phyloP scores from a whole-genome alignment of 35 echinoderm and acorn worm species.

The Amphiura filiformis region DNA sequence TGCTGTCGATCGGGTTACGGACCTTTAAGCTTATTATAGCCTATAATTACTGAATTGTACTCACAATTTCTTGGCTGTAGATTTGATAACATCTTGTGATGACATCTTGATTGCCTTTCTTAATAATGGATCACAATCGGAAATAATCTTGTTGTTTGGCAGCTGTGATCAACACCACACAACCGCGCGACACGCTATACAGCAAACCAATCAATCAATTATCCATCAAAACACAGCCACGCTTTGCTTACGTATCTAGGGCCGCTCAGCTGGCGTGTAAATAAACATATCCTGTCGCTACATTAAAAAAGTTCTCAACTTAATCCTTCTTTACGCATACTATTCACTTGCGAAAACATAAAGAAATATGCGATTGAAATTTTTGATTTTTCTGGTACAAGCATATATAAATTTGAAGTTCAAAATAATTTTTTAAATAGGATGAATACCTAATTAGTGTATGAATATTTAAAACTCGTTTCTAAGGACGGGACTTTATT shows the following conservation, averaged over 20 bases:
- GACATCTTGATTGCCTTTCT: conserved; percentile 41
- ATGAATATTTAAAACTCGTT: not conserved
- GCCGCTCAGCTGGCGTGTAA: not conserved
- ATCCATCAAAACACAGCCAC: not conserved
- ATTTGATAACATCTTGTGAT: conserved; percentile 89
- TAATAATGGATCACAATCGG: conserved; percentile 2
- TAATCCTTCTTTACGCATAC: not conserved
- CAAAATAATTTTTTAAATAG: not conserved
- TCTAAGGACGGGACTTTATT: not conserved
- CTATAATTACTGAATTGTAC: conserved; percentile 21
- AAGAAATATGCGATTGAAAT: not conserved
- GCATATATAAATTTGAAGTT: not conserved
- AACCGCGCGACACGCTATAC: not conserved
- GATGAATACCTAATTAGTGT: not conserved
- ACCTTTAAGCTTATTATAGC: not conserved
- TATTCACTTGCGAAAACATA: no score
- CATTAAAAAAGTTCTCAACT: not conserved
- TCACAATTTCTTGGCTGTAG: conserved; percentile 87
- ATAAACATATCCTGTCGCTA: not conserved
- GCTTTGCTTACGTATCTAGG: not conserved
- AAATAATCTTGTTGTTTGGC: conserved; percentile 14
- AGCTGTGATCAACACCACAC: not conserved
- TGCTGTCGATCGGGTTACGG: no score
- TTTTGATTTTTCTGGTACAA: not conserved
- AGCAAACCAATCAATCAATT: not conserved